Conservation (phyloP, 2,888 invertebrate genomes). For the Drosophila emarginata region DNA sequence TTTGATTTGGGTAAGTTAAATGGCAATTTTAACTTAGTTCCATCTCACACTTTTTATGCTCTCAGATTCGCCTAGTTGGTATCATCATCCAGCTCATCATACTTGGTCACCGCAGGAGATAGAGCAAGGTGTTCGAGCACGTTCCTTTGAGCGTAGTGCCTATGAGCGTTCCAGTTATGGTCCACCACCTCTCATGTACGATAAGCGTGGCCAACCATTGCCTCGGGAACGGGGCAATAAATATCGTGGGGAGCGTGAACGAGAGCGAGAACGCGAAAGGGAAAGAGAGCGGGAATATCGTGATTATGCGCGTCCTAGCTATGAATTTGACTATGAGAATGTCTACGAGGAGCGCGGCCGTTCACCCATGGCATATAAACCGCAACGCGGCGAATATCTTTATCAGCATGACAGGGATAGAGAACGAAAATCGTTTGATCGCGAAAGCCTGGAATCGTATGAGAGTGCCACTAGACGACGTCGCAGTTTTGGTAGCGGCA, state of each 20-base stretch:
- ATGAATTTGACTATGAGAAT: constrained; percentile 80
- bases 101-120: constrained; percentile 82
- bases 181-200: constrained; percentile 82
- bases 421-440: constrained; percentile 82
- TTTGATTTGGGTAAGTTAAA: constrained; percentile 79
- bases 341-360: constrained; percentile 79
- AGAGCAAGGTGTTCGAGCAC: constrained; percentile 78
- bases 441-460: constrained; percentile 82
- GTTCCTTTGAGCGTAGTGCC: constrained; percentile 81
- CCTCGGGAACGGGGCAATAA: constrained; percentile 53
- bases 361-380: constrained; percentile 69
- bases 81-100: constrained; percentile 79
- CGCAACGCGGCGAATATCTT: constrained; percentile 76
- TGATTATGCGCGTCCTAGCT: constrained; percentile 81
- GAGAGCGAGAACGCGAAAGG: constrained; percentile 77
- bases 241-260: constrained; percentile 56
- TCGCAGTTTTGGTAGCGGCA: constrained; percentile 82
- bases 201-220: constrained; percentile 79
- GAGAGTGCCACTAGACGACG: constrained; percentile 80
- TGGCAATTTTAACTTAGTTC: not conserved
- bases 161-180: constrained; percentile 82
- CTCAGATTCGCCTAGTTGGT: constrained; percentile 82
- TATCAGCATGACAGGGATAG: constrained; percentile 73
- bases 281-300: constrained; percentile 79
- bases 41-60: too few species aligned